Conservation (phyloP, 2,888 invertebrate genomes). For the Euzetes globulus region DNA sequence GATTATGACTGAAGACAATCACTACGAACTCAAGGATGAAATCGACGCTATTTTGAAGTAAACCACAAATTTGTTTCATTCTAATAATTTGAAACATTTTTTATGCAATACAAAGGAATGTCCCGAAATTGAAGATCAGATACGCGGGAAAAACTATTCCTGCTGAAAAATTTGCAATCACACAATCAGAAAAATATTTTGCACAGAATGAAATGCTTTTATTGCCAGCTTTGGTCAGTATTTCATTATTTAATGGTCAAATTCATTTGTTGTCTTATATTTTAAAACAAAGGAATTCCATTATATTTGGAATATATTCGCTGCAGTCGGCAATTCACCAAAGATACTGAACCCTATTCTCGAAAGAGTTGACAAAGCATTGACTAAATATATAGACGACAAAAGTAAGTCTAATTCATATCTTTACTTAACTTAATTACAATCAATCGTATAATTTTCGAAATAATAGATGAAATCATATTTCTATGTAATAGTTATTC, state of each 20-base stretch:
- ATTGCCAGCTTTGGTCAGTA: conserved; percentile 63
- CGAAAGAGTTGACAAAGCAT: conserved; percentile 46
- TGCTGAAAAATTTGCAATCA: conserved; percentile 91
- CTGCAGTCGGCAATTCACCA: conserved; percentile 65
- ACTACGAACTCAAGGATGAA: conserved; percentile 45
- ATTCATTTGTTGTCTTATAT: conserved; percentile 1
- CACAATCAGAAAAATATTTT: conserved; percentile 69
- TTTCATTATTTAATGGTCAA: conserved; percentile 1
- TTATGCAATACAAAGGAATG: conserved; percentile 50
- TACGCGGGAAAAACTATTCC: conserved; percentile 95
- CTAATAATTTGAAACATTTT: not conserved
- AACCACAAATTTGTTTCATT: conserved; percentile 37
- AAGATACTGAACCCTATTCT: conserved; percentile 49
- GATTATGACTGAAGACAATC: conserved; percentile 52
- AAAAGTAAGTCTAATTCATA: not conserved
- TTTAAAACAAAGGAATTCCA: conserved; percentile 60
- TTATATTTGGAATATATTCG: conserved; percentile 87
- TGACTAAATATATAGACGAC: conserved; percentile 42
- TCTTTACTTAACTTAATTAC: not conserved
- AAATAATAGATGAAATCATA: too few relatives aligned
- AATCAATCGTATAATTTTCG: too few relatives aligned
- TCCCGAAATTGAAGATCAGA: conserved; percentile 72
- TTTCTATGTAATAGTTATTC: too few relatives aligned
- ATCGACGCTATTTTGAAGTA: conserved; percentile 63
- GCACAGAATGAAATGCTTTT: conserved; percentile 64